Evolutionary conservation across 2,113 vertebrate species (phyloP).

Genomic region (Sclerurus mexicanus): DNA sequence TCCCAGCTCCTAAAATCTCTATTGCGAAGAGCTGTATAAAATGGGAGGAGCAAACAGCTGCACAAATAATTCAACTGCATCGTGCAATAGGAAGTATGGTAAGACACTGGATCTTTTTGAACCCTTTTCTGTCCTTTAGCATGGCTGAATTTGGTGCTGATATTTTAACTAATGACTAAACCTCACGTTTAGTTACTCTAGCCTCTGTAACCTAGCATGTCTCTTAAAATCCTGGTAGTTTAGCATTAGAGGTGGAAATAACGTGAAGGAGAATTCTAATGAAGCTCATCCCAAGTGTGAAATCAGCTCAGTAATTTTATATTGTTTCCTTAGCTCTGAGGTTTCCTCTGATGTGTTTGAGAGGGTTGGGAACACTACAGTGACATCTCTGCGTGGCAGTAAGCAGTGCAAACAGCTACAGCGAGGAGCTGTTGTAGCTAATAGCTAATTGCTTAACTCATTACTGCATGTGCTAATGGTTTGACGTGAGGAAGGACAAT

Average conservation of each 20-base stretch:
- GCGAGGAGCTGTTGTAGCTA: background rate
- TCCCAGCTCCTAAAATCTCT: conserved; percentile 88
- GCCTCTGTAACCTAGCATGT: background rate
- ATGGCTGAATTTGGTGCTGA: background rate
- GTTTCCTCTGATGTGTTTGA: background rate
- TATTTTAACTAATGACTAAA: background rate
- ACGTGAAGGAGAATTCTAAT: background rate
- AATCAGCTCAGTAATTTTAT: background rate
- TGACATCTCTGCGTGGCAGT: background rate
- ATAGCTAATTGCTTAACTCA: background rate
- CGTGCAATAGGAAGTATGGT: conserved; percentile 87
- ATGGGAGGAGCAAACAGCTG: conserved; percentile 91
- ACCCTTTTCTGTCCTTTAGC: background rate
- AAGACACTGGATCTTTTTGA: conserved; percentile 21
- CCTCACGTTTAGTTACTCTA: background rate
- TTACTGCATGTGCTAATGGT: background rate
- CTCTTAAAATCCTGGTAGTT: background rate
- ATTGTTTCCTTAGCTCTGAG: background rate
- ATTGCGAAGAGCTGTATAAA: conserved; percentile 81
- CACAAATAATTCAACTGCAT: conserved; percentile 80
- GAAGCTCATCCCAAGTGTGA: background rate
- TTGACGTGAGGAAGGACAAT: background rate
- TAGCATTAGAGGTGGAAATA: background rate
- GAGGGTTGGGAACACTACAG: background rate
- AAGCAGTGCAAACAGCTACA: background rate